Evolutionary conservation across 2,888 invertebrate species (phyloP), one percentile per base, ranked within the genome.

Genomic region (Drosophila melanosoma): DNA sequence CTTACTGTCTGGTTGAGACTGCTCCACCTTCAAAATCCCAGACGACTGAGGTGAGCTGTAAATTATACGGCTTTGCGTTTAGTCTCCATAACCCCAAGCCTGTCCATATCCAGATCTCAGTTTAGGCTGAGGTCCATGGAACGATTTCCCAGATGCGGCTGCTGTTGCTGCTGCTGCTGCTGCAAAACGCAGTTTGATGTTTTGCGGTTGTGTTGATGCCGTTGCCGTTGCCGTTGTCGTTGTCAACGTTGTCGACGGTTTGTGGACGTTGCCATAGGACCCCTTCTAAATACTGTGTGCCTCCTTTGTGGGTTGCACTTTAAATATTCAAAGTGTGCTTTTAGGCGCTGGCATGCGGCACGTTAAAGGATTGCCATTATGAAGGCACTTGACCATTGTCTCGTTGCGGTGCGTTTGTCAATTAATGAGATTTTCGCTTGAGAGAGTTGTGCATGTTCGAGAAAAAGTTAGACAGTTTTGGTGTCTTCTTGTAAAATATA

Each of bases 31-130:
- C 57, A 56, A 68, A 48, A n/a, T 36, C 67, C 42, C 60, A 42
- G 56, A 53, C 78, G 42, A 56, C 58, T 62, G 54, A 78, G 87
- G 79, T 81, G 79, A 64, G 75, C 74, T 81, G 90, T 81, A 89
- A 90, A 89, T 86, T 89, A 86, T 86, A 90, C 75, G 87, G 76
- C 82, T 81, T 81, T 86, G 87, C 87, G 87, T 88, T 88, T 83
- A 82, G 78, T 69, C 89, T 75, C 57, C 74, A 63, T 70, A 85
- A 76, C 83, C 79, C 65, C 75, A 40, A 82, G 74, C 79, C 74
- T 67, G 57, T 53, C 64, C 76, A 64, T 68, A 33, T 61, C 40
- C 45, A 52, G 33, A 33, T 12, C 5, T 26, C 26, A 32, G 40
- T 29, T 17, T 32, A 17, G 36, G 42, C 4, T 51, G 20, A 45